These are phyloP conservation scores for Xanthorhoe spadicearia DNA, from an alignment of 2,888 invertebrate species.

Conservation along the genomic window DNA sequence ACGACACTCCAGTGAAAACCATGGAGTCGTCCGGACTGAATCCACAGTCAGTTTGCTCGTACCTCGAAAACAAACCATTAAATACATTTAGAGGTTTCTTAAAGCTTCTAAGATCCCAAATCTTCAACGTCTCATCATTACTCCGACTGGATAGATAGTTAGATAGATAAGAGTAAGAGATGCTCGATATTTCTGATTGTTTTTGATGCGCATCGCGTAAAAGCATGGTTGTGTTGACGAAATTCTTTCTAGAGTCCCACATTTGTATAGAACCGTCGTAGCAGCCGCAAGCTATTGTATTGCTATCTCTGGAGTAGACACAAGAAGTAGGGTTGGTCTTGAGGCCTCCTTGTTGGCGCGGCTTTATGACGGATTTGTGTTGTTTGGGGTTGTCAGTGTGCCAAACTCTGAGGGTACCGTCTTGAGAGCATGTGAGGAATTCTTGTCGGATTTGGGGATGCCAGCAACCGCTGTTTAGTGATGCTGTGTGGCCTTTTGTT, in stretches of 20 bases:
- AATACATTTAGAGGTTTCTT: conserved; percentile 90
- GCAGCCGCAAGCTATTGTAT: conserved; percentile 95
- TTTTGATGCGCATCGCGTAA: conserved; percentile 92
- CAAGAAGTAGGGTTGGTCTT: conserved; percentile 94
- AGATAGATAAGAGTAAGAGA: conserved; percentile 95
- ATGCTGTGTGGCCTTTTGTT: conserved; percentile 97
- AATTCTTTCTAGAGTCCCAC: conserved; percentile 97
- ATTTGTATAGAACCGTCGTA: conserved; percentile 97
- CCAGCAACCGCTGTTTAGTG: conserved; percentile 96
- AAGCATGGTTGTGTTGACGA: conserved; percentile 93
- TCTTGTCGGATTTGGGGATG: conserved; percentile 95
- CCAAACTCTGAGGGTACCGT: conserved; percentile 97
- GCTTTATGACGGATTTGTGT: conserved; percentile 94
- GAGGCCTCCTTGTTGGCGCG: conserved; percentile 93
- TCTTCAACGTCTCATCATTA: conserved; percentile 96
- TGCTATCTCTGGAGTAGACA: conserved; percentile 93
- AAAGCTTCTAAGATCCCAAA: conserved; percentile 96
- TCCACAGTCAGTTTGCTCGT: conserved; percentile 91
- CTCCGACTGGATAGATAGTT: conserved; percentile 91
- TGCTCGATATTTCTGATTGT: conserved; percentile 91
- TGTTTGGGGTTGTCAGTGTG: conserved; percentile 90
- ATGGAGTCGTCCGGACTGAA: conserved; percentile 97
- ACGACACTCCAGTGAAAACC: conserved; percentile 94
- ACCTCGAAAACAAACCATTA: conserved; percentile 90
- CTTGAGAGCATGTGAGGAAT: conserved; percentile 97